phyloP scores from a whole-genome alignment of 1,140 invertebrate species.

The Caerostris darwini region DNA sequence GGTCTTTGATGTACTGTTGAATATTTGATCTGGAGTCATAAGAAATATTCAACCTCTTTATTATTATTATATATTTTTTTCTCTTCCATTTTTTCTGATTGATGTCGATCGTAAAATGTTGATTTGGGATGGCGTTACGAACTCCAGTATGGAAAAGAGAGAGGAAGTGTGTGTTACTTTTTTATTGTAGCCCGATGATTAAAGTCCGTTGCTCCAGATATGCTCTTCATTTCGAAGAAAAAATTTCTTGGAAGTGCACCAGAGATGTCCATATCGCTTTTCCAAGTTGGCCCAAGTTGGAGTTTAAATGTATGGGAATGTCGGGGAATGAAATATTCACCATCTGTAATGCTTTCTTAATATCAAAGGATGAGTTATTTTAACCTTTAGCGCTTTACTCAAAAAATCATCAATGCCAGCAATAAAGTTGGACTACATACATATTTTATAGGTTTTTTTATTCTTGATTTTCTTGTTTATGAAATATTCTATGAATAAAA shows the following conservation, averaged over 20 bases:
- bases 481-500: too few species aligned
- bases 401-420: not conserved
- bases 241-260: not conserved
- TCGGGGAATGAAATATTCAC: not conserved
- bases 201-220: not conserved
- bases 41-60: constrained; percentile 21
- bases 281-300: not conserved
- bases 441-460: too few species aligned
- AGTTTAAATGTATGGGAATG: not conserved
- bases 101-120: constrained; percentile 47
- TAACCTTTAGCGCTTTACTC: not conserved
- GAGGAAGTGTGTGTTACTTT: not conserved
- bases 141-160: not conserved
- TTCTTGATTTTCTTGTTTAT: too few species aligned
- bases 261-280: not conserved
- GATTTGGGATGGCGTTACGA: constrained; percentile 9
- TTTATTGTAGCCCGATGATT: constrained; percentile 5
- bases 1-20: constrained; percentile 42
- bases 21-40: constrained; percentile 58
- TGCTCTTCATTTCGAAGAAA: not conserved
- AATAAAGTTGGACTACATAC: not conserved
- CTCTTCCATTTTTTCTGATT: not conserved
- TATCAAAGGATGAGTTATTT: not conserved
- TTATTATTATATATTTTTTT: not conserved
- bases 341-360: not conserved